Evolutionary conservation across 2,113 vertebrate genomes (phyloP), one percentile per base, ranked within the genome.

Genomic region (Epinephelus lanceolatus): DNA sequence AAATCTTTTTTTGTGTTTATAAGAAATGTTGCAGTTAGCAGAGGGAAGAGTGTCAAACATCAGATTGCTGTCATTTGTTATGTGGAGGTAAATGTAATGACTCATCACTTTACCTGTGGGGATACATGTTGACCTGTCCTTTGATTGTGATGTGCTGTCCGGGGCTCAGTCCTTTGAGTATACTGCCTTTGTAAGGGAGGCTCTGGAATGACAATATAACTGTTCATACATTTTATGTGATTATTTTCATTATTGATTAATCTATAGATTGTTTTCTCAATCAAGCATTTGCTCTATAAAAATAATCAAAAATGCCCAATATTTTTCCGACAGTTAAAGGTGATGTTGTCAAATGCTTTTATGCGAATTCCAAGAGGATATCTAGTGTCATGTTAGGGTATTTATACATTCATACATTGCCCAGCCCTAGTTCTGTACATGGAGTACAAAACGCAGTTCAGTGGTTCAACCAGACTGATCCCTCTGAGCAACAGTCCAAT

Each of bases 121-220:
- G 89, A 21, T 95, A 96, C 90, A 94, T 90, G 71, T 94, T 95
- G 90, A 99, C 93, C 93, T 97, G 96, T 70, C 97, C 98, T 93
- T 97, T 99, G 70, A 99, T 89, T 55, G 96, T 96, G 53, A 99
- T 89, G 42, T 97, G 97, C 86, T 94, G 94, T 68, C 97, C 98
- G 5, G 96, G 95, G 72, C 59, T 91, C 93, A 99, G 88, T 4
- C 96, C 91, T 88, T 94, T 88, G 55, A 97, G 94, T 59, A 99
- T 91, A 45, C 93, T 95, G 56, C 93, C 96, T 82, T 92, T 72
- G 0, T 98, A 99, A 17, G 98, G 98, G 85, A 99, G 92, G 52
- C 70, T 93, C 98, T 99, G 92, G 14, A 96, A 89, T 18, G 6
- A 85, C 21, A 73, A n/a, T 0, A n/a, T 1, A 11, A 74, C 61